Percentiles rank a stretch among this genome's conserved stretches.
phyloP scores from a whole-genome alignment of 1,140 invertebrate genomes.

The Nasonia giraulti region DNA sequence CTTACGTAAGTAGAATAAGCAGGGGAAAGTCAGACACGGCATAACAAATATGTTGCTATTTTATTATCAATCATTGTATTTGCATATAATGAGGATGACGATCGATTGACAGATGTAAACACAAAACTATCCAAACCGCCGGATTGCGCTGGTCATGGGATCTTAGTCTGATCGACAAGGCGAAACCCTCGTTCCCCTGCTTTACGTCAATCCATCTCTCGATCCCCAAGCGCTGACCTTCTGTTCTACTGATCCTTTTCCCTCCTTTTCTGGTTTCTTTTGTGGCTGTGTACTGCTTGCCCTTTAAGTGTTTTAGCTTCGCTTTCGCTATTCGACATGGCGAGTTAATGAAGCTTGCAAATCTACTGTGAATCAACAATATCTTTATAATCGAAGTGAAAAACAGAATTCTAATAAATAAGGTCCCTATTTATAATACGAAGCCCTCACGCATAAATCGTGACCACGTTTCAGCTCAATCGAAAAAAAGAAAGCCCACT shows the following conservation, averaged over 20 bases:
- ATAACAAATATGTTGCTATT: no score
- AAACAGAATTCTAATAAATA: no score
- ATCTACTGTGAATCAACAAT: no score
- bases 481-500: not conserved
- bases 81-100: no score
- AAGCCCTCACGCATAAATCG: no score
- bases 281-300: slow-evolving; percentile 38
- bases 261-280: slow-evolving; percentile 31
- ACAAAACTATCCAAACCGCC: slow-evolving; percentile 67
- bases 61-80: no score
- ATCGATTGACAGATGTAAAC: not conserved
- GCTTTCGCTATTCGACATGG: not conserved
- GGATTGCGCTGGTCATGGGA: slow-evolving; percentile 70
- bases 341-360: no score
- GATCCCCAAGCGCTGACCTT: not conserved
- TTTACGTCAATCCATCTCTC: slow-evolving; percentile 51
- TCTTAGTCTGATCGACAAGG: slow-evolving; percentile 41
- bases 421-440: no score
- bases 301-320: slow-evolving; percentile 35
- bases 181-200: slow-evolving; percentile 45
- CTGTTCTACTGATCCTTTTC: slow-evolving; percentile 43
- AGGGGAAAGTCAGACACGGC: no score
- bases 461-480: not conserved
- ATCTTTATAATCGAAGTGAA: no score
- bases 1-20: no score